phyloP scores from a whole-genome alignment of 2,888 invertebrate species.

The Encarsia formosa region DNA sequence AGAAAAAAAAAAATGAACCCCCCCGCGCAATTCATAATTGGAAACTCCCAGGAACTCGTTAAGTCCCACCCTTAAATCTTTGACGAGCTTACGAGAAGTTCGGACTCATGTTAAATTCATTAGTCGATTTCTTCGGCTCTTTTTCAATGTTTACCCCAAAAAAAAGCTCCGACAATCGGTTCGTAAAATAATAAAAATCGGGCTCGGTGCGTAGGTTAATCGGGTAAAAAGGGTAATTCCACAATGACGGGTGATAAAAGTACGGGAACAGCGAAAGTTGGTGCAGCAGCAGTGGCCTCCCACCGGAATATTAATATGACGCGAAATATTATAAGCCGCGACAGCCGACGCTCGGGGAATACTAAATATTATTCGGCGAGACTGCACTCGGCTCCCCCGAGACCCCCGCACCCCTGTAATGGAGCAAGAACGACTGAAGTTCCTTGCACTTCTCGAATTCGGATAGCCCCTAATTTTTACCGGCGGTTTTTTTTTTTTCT shows the following conservation, averaged over 20 bases:
- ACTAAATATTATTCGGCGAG: slow-evolving; percentile 48
- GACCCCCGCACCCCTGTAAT: slow-evolving; percentile 10
- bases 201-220: too few species aligned
- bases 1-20: slow-evolving; percentile 2
- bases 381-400: too few species aligned
- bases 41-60: slow-evolving; percentile 20
- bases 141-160: too few species aligned
- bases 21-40: slow-evolving; percentile 19
- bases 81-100: slow-evolving; percentile 16
- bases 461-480: too few species aligned
- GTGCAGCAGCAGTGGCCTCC: slow-evolving; percentile 32
- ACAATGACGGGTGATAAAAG: background rate
- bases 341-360: slow-evolving; percentile 48
- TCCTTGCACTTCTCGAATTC: too few species aligned
- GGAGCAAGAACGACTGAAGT: too few species aligned
- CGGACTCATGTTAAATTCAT: slow-evolving; percentile 24
- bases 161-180: too few species aligned
- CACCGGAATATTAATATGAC: slow-evolving; percentile 51
- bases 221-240: background rate
- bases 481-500: too few species aligned
- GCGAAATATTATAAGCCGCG: slow-evolving; percentile 52
- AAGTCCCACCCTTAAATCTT: slow-evolving; percentile 24
- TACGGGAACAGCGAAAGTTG: background rate
- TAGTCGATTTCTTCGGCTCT: slow-evolving; percentile 15
- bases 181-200: too few species aligned